Base-by-base conservation (phyloP, 1,140 invertebrate species). In the Aphidius ervi region DNA sequence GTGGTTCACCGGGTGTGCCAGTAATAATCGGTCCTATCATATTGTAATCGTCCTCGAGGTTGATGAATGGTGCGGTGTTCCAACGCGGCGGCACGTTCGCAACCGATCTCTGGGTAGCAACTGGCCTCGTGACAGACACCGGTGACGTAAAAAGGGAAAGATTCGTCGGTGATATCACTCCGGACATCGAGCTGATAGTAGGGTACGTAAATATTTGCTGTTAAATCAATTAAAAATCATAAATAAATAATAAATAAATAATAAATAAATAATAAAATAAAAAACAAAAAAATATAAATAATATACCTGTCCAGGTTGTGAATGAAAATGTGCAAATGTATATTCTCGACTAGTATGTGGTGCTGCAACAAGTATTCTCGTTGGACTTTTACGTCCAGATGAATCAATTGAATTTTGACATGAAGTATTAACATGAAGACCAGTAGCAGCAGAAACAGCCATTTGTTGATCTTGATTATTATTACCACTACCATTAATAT, bases 31-130 rank as follows among this genome's bases (percentile, higher is more conserved):
- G 78, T 7, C 74, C 77, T 47, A 95, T 92, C 81, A 92, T 94
- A 69, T 88, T 91, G 78, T 97, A 96, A 78, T 97, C 94, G 72
- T 97, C 94, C 71, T 97, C 94, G 59, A 95, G 76, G 46, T 88
- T 89, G 67, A 95, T 90, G 75, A 95, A 92, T 16, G 91, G 89
- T 39, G 87, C 84, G 6, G 84, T 82, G 68, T 90, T 95, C 94
- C 94, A 97, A 63, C 94, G 83, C 42, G 91, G 83, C 67, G 91
- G 83, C 65, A 88, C 81, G 68, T 86, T 85, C 59, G 80, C 62
- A 40, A 79, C 74, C 5, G 76, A 70, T 65, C 76, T 70, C 79
- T 81, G 73, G 75, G 83, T 75, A 69, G 83, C 76, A 63, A 85
- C 79, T 65, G 86, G 84, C 69, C 89, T 85, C 49, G 88, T 86